A percentile compares a stretch with the other conserved stretches of the same genome.
These are phyloP conservation scores for Netelia melanura DNA, from an alignment of 2,888 invertebrate species.

Conservation along the genomic window DNA sequence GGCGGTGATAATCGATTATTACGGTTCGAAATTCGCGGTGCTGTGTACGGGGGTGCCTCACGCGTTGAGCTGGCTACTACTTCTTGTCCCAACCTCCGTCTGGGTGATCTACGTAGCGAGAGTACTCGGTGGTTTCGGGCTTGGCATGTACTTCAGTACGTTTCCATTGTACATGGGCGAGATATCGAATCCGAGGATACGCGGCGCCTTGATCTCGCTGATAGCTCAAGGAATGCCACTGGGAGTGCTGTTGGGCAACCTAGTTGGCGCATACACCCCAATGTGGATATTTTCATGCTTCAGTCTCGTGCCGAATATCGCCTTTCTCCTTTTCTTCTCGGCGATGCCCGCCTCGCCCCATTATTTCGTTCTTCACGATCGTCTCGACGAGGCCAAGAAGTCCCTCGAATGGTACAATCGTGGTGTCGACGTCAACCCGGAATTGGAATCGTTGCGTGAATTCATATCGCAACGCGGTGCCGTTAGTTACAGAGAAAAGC, in stretches of 20 bases:
- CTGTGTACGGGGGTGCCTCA: slow-evolving; percentile 64
- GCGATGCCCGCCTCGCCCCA: slow-evolving; percentile 80
- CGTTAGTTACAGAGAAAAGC: slow-evolving; percentile 52
- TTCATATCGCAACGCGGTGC: slow-evolving; percentile 67
- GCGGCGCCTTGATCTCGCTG: slow-evolving; percentile 75
- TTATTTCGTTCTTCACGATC: slow-evolving; percentile 69
- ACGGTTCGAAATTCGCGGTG: slow-evolving; percentile 63
- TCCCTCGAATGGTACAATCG: slow-evolving; percentile 76
- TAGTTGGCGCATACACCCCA: slow-evolving; percentile 78
- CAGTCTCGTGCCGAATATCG: slow-evolving; percentile 74
- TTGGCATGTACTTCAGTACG: slow-evolving; percentile 75
- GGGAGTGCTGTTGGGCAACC: slow-evolving; percentile 77
- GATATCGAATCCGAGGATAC: slow-evolving; percentile 75
- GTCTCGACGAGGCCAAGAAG: slow-evolving; percentile 70
- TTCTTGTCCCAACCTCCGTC: slow-evolving; percentile 48
- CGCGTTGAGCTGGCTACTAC: slow-evolving; percentile 57
- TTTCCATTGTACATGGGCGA: slow-evolving; percentile 79
- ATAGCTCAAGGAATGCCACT: slow-evolving; percentile 77
- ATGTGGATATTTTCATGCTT: slow-evolving; percentile 76
- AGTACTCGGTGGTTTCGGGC: slow-evolving; percentile 69
- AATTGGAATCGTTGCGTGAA: slow-evolving; percentile 70
- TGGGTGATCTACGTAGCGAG: slow-evolving; percentile 70
- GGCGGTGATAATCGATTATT: slow-evolving; percentile 59
- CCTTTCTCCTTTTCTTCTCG: slow-evolving; percentile 74
- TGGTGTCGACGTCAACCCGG: slow-evolving; percentile 67